These are phyloP conservation scores for Aplochiton taeniatus DNA, from an alignment of 2,797 vertebrate species.

Conservation along the genomic window DNA sequence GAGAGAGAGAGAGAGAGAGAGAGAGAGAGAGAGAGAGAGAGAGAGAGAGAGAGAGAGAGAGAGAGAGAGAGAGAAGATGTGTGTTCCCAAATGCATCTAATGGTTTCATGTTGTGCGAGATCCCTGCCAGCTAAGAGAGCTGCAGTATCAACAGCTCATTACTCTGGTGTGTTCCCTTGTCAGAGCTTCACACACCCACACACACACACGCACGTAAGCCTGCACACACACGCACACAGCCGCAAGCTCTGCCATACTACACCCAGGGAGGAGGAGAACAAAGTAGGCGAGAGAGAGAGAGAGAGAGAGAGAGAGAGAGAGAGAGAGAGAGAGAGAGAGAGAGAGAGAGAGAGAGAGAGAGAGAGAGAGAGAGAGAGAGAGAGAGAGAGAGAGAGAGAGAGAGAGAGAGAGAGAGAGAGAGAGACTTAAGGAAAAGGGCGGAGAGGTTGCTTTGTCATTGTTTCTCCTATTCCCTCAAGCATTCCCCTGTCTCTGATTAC, in stretches of 20 bases:
- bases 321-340: neutral
- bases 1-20: no score
- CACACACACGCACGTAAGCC: no score
- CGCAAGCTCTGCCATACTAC: neutral
- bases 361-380: neutral
- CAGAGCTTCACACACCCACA: no score
- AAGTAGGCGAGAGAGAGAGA: neutral
- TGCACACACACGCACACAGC: no score
- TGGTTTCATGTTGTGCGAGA: no score
- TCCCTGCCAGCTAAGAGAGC: neutral
- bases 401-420: neutral
- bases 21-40: no score
- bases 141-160: neutral
- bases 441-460: neutral
- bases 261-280: neutral
- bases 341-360: neutral
- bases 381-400: neutral
- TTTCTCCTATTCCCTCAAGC: neutral
- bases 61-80: neutral
- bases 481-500: neutral
- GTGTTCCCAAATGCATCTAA: neutral
- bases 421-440: neutral
- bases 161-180: neutral
- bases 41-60: neutral
- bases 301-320: neutral